These are phyloP conservation scores for Trichomycterus rosablanca DNA, from an alignment of 2,113 vertebrate genomes.

Conservation along the genomic window DNA sequence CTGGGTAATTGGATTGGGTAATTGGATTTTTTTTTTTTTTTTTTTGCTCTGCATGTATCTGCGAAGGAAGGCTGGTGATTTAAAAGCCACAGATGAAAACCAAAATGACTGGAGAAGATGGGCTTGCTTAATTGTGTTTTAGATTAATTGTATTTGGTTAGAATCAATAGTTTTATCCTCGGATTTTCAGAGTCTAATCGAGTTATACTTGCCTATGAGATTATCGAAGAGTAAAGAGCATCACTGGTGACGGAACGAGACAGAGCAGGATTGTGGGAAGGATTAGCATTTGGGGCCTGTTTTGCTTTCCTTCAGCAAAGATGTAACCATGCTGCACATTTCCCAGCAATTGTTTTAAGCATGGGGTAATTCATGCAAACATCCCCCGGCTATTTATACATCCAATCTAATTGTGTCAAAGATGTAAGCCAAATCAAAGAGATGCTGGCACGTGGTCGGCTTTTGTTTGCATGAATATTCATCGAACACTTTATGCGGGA, in stretches of 20 bases:
- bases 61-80: conserved; percentile 53
- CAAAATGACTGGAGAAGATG: conserved; percentile 54
- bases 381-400: conserved; percentile 65
- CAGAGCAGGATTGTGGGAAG: conserved; percentile 51
- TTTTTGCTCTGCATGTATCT: conserved; percentile 44
- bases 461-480: conserved; percentile 63
- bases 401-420: conserved; percentile 66
- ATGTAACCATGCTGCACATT: conserved; percentile 55
- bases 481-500: conserved; percentile 25
- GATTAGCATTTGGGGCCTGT: conserved; percentile 62
- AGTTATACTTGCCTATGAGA: conserved; percentile 61
- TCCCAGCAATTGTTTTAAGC: conserved; percentile 61
- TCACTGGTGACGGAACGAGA: conserved; percentile 55
- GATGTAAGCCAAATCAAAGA: conserved; percentile 66
- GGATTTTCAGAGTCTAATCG: conserved; percentile 57
- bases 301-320: conserved; percentile 46
- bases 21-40: too few relatives aligned
- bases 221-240: conserved; percentile 63
- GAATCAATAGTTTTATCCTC: conserved; percentile 66
- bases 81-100: conserved; percentile 49
- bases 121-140: conserved; percentile 54
- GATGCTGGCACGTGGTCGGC: conserved; percentile 57
- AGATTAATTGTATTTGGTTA: conserved; percentile 69
- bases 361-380: conserved; percentile 62
- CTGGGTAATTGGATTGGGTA: conserved; percentile 77